A percentile compares a stretch with the other conserved stretches of the same genome.
Evolutionary conservation across 2,113 vertebrate species (phyloP).

Genomic region (Probosciger aterrimus): DNA sequence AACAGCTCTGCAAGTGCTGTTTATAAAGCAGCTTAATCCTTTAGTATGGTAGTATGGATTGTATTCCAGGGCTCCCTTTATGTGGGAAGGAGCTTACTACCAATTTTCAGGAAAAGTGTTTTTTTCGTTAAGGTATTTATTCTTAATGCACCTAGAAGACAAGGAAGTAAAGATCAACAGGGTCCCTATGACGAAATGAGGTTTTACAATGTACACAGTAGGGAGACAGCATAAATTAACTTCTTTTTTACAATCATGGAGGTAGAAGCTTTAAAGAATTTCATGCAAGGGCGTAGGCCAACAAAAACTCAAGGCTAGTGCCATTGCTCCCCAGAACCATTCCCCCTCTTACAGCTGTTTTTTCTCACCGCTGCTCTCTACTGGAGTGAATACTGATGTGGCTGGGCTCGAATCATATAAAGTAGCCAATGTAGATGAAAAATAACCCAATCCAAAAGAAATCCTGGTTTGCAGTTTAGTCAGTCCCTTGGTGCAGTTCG

Average conservation of each 20-base stretch:
- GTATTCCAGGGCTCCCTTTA: neutral
- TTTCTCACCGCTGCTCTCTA: neutral
- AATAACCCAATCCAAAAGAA: neutral
- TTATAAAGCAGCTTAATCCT: neutral
- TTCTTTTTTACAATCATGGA: neutral
- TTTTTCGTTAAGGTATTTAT: neutral
- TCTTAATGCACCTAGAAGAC: neutral
- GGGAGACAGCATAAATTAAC: neutral
- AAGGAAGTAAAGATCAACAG: neutral
- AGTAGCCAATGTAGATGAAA: neutral
- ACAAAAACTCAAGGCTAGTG: neutral
- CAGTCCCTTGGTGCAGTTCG: neutral
- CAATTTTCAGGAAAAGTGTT: neutral
- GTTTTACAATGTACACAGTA: neutral
- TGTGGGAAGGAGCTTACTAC: neutral
- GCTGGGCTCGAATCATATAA: neutral
- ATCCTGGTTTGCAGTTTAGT: neutral
- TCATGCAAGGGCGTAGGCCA: neutral
- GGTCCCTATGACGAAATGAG: neutral
- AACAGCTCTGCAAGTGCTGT: neutral
- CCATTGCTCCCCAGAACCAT: neutral
- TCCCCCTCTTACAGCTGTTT: neutral
- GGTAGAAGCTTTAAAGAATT: neutral
- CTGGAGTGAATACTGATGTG: neutral
- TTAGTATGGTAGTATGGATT: neutral